These are phyloP conservation scores for Pycnonotus jocosus DNA, from an alignment of 2,113 vertebrate genomes.

Conservation along the genomic window DNA sequence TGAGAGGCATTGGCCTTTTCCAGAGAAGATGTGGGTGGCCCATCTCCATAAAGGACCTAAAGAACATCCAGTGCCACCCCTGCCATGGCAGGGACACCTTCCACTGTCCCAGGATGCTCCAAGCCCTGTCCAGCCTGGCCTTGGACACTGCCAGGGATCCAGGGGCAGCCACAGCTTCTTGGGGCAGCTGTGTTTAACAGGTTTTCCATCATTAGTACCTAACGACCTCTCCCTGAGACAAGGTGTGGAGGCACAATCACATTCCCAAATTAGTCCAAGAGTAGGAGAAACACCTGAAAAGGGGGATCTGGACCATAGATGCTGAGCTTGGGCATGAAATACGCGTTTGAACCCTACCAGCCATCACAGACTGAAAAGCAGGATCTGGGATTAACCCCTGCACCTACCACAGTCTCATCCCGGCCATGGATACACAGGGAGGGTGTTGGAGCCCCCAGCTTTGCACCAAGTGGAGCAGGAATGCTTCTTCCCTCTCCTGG, in stretches of 20 bases:
- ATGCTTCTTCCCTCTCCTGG: not conserved
- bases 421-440: not conserved
- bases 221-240: not conserved
- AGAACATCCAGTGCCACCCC: not conserved
- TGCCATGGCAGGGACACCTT: not conserved
- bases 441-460: not conserved
- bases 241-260: not conserved
- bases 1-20: not conserved
- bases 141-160: not conserved
- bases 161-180: not conserved
- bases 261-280: not conserved
- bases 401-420: accelerated
- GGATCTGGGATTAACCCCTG: not conserved
- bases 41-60: not conserved
- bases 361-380: not conserved
- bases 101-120: accelerated
- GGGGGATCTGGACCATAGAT: not conserved
- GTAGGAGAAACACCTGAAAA: not conserved
- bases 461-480: not conserved
- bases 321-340: not conserved
- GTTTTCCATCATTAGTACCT: not conserved
- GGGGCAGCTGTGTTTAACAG: not conserved
- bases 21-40: not conserved
- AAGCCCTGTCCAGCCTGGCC: accelerated
- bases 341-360: not conserved